Evolutionary conservation across 2,888 invertebrate genomes (phyloP), one percentile per base, ranked within the genome.

Genomic region (Apamea crenata): DNA sequence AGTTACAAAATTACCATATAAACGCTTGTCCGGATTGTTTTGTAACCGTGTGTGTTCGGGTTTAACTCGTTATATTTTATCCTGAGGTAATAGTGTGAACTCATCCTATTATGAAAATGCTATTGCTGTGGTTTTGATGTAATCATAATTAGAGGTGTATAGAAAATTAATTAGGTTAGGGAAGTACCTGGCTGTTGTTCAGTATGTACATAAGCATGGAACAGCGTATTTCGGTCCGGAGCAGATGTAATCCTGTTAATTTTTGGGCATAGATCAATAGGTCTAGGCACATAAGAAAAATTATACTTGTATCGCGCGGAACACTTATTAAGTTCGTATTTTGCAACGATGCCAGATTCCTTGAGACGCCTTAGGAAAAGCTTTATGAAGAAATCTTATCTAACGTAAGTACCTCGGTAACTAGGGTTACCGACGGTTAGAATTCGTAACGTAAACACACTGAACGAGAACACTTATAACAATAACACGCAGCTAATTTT

Each of bases 401-500:
- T 21, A 63, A 67, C 61, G 36, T n/a, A n/a, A n/a, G n/a, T 74
- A 87, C 59, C 21, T 44, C 53, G 72, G 68, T 63, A 79, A 70
- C 89, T 88, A 82, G 36, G 36, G 36, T 36, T 36, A 36, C 36
- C 36, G 36, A 32, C 32, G 2, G 32, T 36, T 36, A 36, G 36
- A 59, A 53, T 63, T 36, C 44, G 50, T 81, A 83, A 85, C 66
- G 81, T 85, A 90, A 87, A 89, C 86, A 85, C 65, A 61, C 4
- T 63, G 81, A 85, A 77, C 78, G 85, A 70, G 82, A 83, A 85
- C 84, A 90, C 86, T 87, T 84, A 82, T 66, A 89, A 87, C 86
- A 90, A 89, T 86, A 89, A 83, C 89, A 82, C 59, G 47, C 63
- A 76, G 88, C 89, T 89, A 90, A 89, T 86, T 89, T 90, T 90